Evolutionary conservation across 2,888 invertebrate genomes (phyloP).

Genomic region (Watsonalla binaria): DNA sequence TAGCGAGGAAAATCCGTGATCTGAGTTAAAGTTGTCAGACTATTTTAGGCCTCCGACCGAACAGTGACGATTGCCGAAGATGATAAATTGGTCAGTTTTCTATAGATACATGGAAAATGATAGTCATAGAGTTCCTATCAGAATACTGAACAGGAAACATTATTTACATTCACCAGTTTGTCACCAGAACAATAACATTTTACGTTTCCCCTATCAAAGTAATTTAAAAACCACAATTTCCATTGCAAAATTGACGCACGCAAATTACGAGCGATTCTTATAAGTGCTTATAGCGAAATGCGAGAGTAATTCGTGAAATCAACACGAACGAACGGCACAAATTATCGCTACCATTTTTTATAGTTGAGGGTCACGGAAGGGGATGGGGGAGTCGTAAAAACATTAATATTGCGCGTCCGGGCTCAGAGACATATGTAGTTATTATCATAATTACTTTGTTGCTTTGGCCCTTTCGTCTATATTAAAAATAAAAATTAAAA

Average conservation of each 20-base stretch:
- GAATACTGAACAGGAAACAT: background rate
- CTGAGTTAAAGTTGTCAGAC: too few relatives aligned
- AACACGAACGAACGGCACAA: conserved; percentile 7
- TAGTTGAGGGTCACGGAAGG: conserved; percentile 19
- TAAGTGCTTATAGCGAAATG: conserved; percentile 1
- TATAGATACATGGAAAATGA: too few relatives aligned
- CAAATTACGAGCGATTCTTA: background rate
- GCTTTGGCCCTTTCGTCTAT: background rate
- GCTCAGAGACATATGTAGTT: background rate
- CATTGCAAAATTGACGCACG: background rate
- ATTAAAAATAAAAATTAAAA: too few relatives aligned
- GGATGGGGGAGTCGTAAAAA: conserved; percentile 3
- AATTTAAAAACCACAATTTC: background rate
- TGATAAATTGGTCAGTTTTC: too few relatives aligned
- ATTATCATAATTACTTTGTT: conserved; percentile 1
- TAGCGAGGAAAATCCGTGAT: too few relatives aligned
- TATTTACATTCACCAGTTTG: too few relatives aligned
- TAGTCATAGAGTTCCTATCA: too few relatives aligned
- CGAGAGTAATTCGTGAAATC: conserved; percentile 5
- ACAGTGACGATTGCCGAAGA: too few relatives aligned
- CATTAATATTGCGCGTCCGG: background rate
- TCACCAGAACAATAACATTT: too few relatives aligned
- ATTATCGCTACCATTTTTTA: conserved; percentile 19
- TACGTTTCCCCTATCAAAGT: background rate
- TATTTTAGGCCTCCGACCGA: too few relatives aligned